These are phyloP conservation scores for Drosophila borborema DNA, from an alignment of 2,888 invertebrate species.

Conservation along the genomic window DNA sequence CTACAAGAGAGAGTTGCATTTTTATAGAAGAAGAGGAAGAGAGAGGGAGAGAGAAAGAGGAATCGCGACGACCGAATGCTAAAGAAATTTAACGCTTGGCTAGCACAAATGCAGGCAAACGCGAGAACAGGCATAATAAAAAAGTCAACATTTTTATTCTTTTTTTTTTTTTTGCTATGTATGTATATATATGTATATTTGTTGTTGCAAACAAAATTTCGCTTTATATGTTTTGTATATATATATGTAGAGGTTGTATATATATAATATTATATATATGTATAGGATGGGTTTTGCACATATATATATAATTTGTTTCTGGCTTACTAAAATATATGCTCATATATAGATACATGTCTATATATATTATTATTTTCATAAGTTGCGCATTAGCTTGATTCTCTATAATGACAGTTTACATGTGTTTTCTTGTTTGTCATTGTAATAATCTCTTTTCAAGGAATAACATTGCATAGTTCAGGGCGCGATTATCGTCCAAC, in stretches of 20 bases:
- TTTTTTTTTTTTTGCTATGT: constrained; percentile 41
- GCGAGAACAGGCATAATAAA: constrained; percentile 39
- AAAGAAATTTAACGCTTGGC: constrained; percentile 34
- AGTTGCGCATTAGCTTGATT: constrained; percentile 48
- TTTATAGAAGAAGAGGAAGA: constrained; percentile 27
- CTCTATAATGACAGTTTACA: constrained; percentile 50
- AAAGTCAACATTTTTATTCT: constrained; percentile 19
- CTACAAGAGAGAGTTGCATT: constrained; percentile 72
- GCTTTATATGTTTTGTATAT: constrained; percentile 48
- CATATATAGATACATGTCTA: constrained; percentile 33
- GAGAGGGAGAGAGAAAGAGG: constrained; percentile 7
- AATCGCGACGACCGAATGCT: constrained; percentile 3
- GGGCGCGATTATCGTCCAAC: constrained; percentile 68
- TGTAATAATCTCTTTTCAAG: constrained; percentile 81
- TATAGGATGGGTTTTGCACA: constrained; percentile 71
- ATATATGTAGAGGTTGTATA: constrained; percentile 51
- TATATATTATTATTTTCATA: constrained; percentile 47
- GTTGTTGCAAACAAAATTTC: constrained; percentile 50
- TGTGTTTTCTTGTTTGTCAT: constrained; percentile 56
- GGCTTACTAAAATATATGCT: constrained; percentile 75
- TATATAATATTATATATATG: constrained; percentile 67
- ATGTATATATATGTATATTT: constrained; percentile 51
- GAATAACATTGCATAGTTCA: constrained; percentile 81
- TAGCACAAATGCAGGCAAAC: constrained; percentile 72
- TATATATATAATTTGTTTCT: constrained; percentile 63